Base-by-base conservation (phyloP, 2,113 vertebrate genomes). In the Enhydra lutris region DNA sequence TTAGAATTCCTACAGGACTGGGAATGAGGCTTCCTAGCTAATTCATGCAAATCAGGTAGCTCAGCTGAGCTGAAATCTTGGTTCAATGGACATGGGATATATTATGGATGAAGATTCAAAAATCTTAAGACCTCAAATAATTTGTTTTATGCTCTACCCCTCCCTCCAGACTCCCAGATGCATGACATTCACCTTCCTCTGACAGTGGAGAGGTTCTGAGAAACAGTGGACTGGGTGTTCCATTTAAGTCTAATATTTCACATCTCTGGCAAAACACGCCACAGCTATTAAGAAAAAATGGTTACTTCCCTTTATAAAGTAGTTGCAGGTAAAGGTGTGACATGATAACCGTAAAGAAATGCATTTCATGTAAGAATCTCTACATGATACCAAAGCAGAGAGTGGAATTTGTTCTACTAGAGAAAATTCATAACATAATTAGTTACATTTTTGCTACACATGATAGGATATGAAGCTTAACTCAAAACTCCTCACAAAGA, bases 381-480 rank as follows among this genome's bases (percentile, higher is more conserved):
- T 71, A 88, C n/a, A 20, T 55, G 26, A 91, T 87, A 93, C 4
- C 39, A 94, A 59, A 50, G 50, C 78, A 57, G 10, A 88, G 67
- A 61, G n/a, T 89, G 12, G 36, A 36, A 95, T 95, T 95, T 71
- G 18, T 97, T 89, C 67, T 29, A 84, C 47, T 82, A 91, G 18
- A 90, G 36, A 52, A 95, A 87, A 95, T 79, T 84, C 85, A 76
- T 47, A 93, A 23, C 45, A 92, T 92, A 95, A 92, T 89, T 24
- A 50, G n/a, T 39, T 67, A 1, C n/a, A 85, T 97, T 97, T 94
- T 88, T 42, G 55, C 47, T 4, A 78, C 82, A 96, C 42, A 81
- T 78, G 14, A 31, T 89, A 90, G 50, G 12, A 31, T 87, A 88
- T 42, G 57, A 90, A 86, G 1, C 78, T 45, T 52, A 92, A 84